Evolutionary conservation across 2,113 vertebrate species (phyloP).

Genomic region (Macrotis lagotis): DNA sequence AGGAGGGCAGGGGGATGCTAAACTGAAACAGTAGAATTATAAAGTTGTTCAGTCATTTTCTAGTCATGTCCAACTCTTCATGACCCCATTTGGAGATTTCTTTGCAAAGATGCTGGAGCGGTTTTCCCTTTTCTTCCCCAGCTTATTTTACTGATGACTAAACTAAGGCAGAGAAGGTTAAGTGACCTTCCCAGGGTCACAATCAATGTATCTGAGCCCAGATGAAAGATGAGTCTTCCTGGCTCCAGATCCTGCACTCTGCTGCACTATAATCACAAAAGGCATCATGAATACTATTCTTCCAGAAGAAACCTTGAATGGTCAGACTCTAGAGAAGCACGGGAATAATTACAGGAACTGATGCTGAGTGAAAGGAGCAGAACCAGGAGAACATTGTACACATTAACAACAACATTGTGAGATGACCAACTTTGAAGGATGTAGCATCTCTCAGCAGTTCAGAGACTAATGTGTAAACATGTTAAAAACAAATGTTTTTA

Average conservation of each 20-base stretch:
- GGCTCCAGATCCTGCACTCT: neutral
- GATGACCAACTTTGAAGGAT: too few relatives aligned
- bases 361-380: too few relatives aligned
- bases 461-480: too few relatives aligned
- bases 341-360: too few relatives aligned
- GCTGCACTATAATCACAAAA: neutral
- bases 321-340: too few relatives aligned
- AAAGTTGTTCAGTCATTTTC: neutral
- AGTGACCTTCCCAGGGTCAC: neutral
- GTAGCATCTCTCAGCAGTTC: too few relatives aligned
- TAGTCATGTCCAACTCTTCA: neutral
- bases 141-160: neutral
- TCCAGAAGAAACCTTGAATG: too few relatives aligned
- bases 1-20: too few relatives aligned
- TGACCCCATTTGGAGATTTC: neutral
- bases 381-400: too few relatives aligned
- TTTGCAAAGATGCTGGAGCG: neutral
- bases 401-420: too few relatives aligned
- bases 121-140: neutral
- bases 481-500: too few relatives aligned
- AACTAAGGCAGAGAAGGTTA: neutral
- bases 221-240: neutral
- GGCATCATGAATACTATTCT: neutral
- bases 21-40: neutral
- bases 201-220: neutral